Evolutionary conservation across 1,140 invertebrate species (phyloP).

Genomic region (Charaxes varanes): DNA sequence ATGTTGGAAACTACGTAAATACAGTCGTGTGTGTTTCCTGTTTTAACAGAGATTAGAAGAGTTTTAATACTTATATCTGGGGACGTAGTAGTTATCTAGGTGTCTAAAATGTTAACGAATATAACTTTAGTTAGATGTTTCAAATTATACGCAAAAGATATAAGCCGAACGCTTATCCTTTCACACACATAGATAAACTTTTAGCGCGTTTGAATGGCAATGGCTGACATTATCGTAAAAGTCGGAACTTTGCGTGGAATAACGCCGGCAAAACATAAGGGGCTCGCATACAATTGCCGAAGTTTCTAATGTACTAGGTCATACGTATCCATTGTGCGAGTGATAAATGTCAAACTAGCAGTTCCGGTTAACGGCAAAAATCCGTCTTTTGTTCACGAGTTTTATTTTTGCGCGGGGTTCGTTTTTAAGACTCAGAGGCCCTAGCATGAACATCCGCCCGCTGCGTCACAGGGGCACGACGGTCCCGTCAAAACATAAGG

Average conservation of each 20-base stretch:
- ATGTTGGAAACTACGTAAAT: too few relatives aligned
- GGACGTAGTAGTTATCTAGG: too few relatives aligned
- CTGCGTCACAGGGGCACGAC: too few relatives aligned
- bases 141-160: conserved; percentile 42
- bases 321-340: conserved; percentile 50
- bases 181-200: conserved; percentile 70
- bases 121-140: conserved; percentile 19
- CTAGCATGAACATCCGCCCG: too few relatives aligned
- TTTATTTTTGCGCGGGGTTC: background rate
- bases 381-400: conserved; percentile 1
- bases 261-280: conserved; percentile 67
- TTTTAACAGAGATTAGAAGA: too few relatives aligned
- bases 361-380: conserved; percentile 12
- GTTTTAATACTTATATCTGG: too few relatives aligned
- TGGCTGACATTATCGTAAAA: conserved; percentile 73
- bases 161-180: conserved; percentile 59
- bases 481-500: conserved; percentile 67
- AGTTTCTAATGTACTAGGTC: conserved; percentile 66
- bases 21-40: too few relatives aligned
- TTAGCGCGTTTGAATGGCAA: conserved; percentile 70
- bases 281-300: conserved; percentile 68
- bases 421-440: too few relatives aligned
- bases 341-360: conserved; percentile 36
- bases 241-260: conserved; percentile 66
- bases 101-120: conserved; percentile 4